phyloP scores from a whole-genome alignment of 1,140 invertebrate species.

The Araneus ventricosus region DNA sequence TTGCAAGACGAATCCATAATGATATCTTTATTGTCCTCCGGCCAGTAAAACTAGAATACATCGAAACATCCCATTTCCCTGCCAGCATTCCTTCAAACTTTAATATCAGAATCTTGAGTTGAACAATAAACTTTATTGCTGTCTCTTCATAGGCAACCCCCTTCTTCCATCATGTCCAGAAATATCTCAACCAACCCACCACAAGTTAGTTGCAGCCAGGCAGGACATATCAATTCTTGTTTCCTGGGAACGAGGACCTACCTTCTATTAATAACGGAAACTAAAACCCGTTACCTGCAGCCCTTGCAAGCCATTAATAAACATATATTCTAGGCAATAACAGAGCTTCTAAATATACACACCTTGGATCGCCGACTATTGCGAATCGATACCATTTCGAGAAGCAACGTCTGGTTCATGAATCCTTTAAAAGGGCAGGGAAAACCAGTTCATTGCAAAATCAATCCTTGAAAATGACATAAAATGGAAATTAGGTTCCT shows the following conservation, averaged over 20 bases:
- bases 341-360: conserved; percentile 7
- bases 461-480: conserved; percentile 43
- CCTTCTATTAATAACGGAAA: conserved; percentile 52
- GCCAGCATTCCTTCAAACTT: not conserved
- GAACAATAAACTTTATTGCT: conserved; percentile 49
- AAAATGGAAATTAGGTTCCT: conserved; percentile 20
- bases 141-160: not conserved
- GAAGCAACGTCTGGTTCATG: not conserved
- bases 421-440: conserved; percentile 20
- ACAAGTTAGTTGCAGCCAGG: not conserved
- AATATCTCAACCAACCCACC: conserved; percentile 1
- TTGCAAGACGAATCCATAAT: not conserved
- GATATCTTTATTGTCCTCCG: not conserved
- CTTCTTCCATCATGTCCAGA: not conserved
- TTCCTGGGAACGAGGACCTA: not conserved
- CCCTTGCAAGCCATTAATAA: conserved; percentile 28
- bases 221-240: conserved; percentile 22
- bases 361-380: conserved; percentile 36
- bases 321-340: conserved; percentile 44
- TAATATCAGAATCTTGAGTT: conserved; percentile 1
- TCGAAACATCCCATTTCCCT: not conserved
- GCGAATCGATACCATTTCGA: conserved; percentile 23
- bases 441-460: conserved; percentile 43
- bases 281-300: conserved; percentile 37
- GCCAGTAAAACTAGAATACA: not conserved